These are phyloP conservation scores for Ips nitidus DNA, from an alignment of 1,140 invertebrate species.

Conservation along the genomic window DNA sequence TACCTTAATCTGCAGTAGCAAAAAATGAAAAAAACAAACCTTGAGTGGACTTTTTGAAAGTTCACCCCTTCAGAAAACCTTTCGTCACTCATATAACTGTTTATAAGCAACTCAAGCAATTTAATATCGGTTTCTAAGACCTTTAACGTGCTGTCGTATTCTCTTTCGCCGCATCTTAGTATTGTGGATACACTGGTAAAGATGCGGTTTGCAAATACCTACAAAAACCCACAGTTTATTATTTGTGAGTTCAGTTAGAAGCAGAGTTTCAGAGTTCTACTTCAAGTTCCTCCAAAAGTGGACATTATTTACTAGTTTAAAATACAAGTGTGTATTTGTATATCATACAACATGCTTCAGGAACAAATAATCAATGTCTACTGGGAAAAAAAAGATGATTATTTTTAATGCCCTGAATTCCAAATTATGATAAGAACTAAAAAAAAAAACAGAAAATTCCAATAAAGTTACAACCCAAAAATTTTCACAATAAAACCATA, in stretches of 20 bases:
- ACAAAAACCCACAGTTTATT: neutral
- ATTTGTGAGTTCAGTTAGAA: neutral
- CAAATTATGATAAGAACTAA: no score
- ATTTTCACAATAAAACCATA: no score
- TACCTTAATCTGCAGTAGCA: neutral
- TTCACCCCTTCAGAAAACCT: constrained; percentile 59
- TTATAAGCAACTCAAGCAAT: constrained; percentile 65
- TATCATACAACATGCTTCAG: no score
- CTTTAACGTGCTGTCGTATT: constrained; percentile 47
- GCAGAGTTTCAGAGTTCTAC: neutral
- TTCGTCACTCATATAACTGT: constrained; percentile 65
- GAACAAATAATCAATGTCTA: no score
- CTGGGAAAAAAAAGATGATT: no score
- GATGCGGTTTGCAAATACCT: constrained; percentile 65
- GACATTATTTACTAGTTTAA: no score
- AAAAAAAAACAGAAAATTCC: no score
- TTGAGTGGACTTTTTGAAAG: constrained; percentile 63
- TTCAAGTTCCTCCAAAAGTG: no score
- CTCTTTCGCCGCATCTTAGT: constrained; percentile 37
- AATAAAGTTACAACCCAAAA: no score
- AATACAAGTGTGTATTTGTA: no score
- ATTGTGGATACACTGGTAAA: constrained; percentile 53
- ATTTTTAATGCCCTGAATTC: no score
- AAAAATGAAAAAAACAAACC: constrained; percentile 3
- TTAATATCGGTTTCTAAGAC: constrained; percentile 63